phyloP scores from a whole-genome alignment of 1,140 invertebrate species.

The Aphelenchoides fujianensis region DNA sequence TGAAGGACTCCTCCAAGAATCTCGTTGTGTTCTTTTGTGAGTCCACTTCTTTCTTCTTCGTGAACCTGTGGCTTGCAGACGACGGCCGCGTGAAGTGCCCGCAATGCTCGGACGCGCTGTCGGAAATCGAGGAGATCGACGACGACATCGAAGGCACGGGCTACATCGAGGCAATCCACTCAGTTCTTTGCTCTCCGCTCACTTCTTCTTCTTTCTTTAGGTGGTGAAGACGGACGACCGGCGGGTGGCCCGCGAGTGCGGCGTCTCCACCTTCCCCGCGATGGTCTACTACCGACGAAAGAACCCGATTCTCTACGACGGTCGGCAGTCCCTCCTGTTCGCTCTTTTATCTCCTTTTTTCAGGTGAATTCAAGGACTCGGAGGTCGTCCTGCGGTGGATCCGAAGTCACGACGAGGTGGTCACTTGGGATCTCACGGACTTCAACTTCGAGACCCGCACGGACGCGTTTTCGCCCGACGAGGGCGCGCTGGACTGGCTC shows the following conservation, averaged over 20 bases:
- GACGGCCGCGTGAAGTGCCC: constrained; percentile 60
- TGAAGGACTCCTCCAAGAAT: constrained; percentile 58
- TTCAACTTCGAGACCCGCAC: constrained; percentile 58
- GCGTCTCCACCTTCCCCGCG: constrained; percentile 59
- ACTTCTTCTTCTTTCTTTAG: neutral
- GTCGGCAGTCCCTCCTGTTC: constrained; percentile 9
- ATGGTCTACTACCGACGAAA: constrained; percentile 60
- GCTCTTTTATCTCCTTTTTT: neutral
- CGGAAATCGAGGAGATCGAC: constrained; percentile 61
- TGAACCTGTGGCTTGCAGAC: constrained; percentile 44
- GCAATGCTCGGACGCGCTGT: constrained; percentile 53
- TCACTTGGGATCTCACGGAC: constrained; percentile 57
- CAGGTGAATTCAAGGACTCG: constrained; percentile 61
- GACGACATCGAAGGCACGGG: constrained; percentile 62
- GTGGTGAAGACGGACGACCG: constrained; percentile 61
- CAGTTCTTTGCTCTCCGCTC: neutral
- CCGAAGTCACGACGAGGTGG: constrained; percentile 59
- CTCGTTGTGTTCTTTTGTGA: constrained; percentile 62
- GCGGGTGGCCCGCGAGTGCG: constrained; percentile 58
- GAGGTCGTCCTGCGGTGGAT: constrained; percentile 58
- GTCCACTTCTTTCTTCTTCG: constrained; percentile 15
- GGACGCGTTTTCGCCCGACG: constrained; percentile 59
- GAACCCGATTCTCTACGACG: constrained; percentile 61
- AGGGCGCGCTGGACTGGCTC: constrained; percentile 61
- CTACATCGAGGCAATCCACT: constrained; percentile 54